phyloP scores from a whole-genome alignment of 2,113 vertebrate species.

The Etheostoma cragini region DNA sequence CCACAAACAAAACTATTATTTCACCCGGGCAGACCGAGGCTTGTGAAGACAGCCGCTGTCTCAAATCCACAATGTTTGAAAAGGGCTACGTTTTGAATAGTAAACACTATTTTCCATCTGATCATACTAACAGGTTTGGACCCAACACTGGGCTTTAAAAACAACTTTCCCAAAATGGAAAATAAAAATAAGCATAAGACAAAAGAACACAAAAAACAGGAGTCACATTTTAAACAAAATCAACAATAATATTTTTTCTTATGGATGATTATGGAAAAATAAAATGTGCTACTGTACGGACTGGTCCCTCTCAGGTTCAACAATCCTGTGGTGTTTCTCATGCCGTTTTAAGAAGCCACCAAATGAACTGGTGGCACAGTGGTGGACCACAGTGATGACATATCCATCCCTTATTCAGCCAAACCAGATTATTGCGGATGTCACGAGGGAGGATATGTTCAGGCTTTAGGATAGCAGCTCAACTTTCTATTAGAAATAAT shows the following conservation, averaged over 20 bases:
- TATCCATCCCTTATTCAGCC: constrained; percentile 33
- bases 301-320: constrained; percentile 75
- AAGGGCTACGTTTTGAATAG: constrained; percentile 12
- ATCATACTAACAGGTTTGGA: constrained; percentile 44
- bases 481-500: neutral
- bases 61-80: constrained; percentile 11
- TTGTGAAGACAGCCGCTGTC: constrained; percentile 1
- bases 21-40: constrained; percentile 13
- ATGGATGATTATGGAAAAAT: constrained; percentile 59
- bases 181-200: constrained; percentile 63
- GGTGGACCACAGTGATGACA: constrained; percentile 55
- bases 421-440: constrained; percentile 17
- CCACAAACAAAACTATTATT: neutral
- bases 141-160: constrained; percentile 69
- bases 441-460: constrained; percentile 7
- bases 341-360: constrained; percentile 20
- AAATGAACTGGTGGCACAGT: constrained; percentile 34
- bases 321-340: constrained; percentile 23
- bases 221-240: constrained; percentile 53
- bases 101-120: neutral
- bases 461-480: constrained; percentile 60
- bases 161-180: constrained; percentile 76
- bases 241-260: constrained; percentile 44
- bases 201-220: constrained; percentile 21
- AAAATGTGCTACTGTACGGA: constrained; percentile 46